Evolutionary conservation across 1,140 invertebrate genomes (phyloP), one percentile per base, ranked within the genome.

Genomic region (Philaenus spumarius): DNA sequence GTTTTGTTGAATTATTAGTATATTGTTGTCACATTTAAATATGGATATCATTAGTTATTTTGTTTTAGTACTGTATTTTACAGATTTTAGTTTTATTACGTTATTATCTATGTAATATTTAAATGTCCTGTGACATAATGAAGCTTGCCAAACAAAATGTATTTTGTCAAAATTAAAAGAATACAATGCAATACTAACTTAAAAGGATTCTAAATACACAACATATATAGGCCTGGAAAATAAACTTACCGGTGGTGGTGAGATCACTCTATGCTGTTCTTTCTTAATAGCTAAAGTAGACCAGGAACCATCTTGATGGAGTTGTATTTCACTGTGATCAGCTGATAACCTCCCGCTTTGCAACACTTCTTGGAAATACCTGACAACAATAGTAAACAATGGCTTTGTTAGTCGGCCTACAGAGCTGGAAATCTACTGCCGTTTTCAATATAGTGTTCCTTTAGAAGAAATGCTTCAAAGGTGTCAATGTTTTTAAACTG

Each of bases 301-400:
- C 92, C 92, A 96, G n/a, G 80, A 86, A 30, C 93, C 92, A 75
- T 95, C 91, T 70, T 90, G 87, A 63, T 89, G 80, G 48, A 96
- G 79, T 64, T 93, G 89, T 63, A 95, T 91, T 72, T 96, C 92
- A 65, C 83, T 86, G 56, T 82, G 82, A 55, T 89, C 89, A 39
- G 80, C 42, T 19, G 55, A 22, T 5, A 63, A 42, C n/a, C 22
- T 34, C 2, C 26, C 14, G 20, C 58, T 57, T 11, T 22, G 40
- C 37, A 90, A 71, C 55, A 93, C 87, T 71, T 93, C 85, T 77
- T 90, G 84, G 68, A 93, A 91, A 70, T 90, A 92, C 45, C 84
- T 85, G 64, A n/a, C n/a, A n/a, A n/a, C n/a, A n/a, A n/a, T n/a
- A n/a, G n/a, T n/a, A n/a, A n/a, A n/a, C n/a, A n/a, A n/a, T n/a